These are phyloP conservation scores for Anisognathus igniventris DNA, from an alignment of 2,797 vertebrate species.

Conservation along the genomic window DNA sequence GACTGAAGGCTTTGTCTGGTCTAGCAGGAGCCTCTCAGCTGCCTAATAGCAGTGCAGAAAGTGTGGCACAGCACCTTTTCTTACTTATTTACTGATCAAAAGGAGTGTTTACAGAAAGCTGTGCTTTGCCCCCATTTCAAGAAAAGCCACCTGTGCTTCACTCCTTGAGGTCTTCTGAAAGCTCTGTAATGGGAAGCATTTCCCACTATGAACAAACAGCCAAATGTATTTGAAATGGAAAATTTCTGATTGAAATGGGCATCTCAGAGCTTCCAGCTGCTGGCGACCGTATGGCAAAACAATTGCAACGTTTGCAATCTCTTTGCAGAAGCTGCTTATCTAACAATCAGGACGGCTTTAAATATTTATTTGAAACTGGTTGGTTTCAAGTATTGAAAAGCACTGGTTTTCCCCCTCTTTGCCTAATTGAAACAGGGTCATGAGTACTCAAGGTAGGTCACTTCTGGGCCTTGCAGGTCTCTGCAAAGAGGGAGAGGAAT, in stretches of 20 bases:
- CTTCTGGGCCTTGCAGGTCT: neutral
- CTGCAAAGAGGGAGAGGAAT: neutral
- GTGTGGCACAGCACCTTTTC: neutral
- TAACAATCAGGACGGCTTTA: neutral
- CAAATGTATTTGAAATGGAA: conserved; percentile 11
- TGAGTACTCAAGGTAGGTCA: neutral
- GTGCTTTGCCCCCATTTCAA: neutral
- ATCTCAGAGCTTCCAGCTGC: conserved; percentile 12
- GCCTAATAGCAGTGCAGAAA: neutral
- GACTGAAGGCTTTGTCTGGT: conserved; percentile 26
- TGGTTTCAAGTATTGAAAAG: neutral
- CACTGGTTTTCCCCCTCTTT: neutral
- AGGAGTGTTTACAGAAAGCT: conserved; percentile 21
- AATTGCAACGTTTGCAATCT: neutral
- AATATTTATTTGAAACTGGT: conserved; percentile 4
- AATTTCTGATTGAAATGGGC: conserved; percentile 21
- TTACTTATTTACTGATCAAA: neutral
- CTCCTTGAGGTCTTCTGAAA: neutral
- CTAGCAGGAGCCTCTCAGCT: conserved; percentile 6
- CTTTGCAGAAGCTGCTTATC: conserved; percentile 16
- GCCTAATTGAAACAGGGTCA: neutral
- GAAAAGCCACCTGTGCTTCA: neutral
- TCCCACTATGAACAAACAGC: neutral
- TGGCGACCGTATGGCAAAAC: neutral
- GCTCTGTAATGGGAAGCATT: neutral